Evolutionary conservation across 2,113 vertebrate genomes (phyloP), one percentile per base, ranked within the genome.

Genomic region (Murina feae): DNA sequence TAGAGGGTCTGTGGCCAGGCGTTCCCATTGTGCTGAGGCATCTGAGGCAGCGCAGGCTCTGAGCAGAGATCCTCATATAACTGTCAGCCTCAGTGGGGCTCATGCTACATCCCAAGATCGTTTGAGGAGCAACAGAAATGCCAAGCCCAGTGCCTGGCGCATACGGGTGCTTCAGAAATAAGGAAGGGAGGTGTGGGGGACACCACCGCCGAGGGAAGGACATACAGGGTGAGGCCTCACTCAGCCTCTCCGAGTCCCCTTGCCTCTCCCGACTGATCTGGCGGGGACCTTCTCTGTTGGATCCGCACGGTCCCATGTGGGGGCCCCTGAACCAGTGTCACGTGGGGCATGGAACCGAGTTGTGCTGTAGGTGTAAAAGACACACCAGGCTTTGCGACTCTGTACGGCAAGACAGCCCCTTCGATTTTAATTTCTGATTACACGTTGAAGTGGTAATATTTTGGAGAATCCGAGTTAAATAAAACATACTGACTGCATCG

Each of bases 261-360:
- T 0, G 16, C 42, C n/a, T 28, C 58, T 53, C 81, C 21, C 0
- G 0, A 49, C 14, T 68, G 9, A 23, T 10, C 25, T 9, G 28
- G 65, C 0, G 0, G 28, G 66, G 55, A 42, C 60, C 23, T 5
- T 79, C 84, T 55, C 72, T 3, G 1, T 39, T 2, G 80, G 71
- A 20, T 4, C 5, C 28, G 0, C 20, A 28, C 25, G 2, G 39
- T 39, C 58, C 32, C 28, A 5, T 0, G 1, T 1, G 1, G 78
- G 63, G 47, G 44, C 13, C 32, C 4, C 5, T 14, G 30, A 68
- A 63, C 32, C 13, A 7, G 14, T 39, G 23, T n/a, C 11, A 1
- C 0, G 17, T 5, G 25, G n/a, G 35, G 17, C 78, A 60, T 5
- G 25, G 28, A 42, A 42, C 32, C 2, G 53, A 30, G 18, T 21